Percentiles rank a stretch among this genome's conserved stretches.
phyloP scores from a whole-genome alignment of 2,797 vertebrate species.

The Tympanoctomys barrerae region DNA sequence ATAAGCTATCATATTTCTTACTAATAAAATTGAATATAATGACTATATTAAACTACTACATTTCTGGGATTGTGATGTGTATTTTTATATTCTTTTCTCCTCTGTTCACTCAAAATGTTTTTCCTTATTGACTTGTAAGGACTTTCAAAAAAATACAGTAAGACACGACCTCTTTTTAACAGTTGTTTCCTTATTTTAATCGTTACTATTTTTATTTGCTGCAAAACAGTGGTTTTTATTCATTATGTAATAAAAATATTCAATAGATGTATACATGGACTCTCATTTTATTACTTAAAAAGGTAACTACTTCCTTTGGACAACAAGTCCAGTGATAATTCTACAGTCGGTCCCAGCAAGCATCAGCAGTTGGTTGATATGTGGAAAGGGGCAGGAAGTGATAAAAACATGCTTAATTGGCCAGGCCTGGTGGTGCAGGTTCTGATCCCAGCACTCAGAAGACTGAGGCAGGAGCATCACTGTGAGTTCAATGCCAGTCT shows the following conservation, averaged over 20 bases:
- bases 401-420: not conserved
- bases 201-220: not conserved
- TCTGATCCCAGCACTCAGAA: not conserved
- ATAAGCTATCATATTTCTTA: not conserved
- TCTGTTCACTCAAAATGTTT: not conserved
- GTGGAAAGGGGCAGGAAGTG: not conserved
- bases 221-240: not conserved
- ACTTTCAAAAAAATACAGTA: not conserved
- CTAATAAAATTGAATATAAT: not conserved
- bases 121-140: not conserved
- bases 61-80: not conserved
- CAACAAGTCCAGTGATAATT: not conserved
- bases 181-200: not conserved
- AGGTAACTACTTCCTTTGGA: not conserved
- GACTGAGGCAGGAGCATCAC: not conserved
- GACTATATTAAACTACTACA: not conserved
- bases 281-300: slow-evolving; percentile 27
- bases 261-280: not conserved
- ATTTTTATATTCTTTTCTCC: not conserved
- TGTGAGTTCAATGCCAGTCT: not conserved
- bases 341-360: not conserved
- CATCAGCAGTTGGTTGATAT: not conserved
- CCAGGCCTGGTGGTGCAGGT: not conserved
- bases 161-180: not conserved
- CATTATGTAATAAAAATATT: not conserved